These are phyloP conservation scores for Aphrophora alni DNA, from an alignment of 2,888 invertebrate species.

Conservation along the genomic window DNA sequence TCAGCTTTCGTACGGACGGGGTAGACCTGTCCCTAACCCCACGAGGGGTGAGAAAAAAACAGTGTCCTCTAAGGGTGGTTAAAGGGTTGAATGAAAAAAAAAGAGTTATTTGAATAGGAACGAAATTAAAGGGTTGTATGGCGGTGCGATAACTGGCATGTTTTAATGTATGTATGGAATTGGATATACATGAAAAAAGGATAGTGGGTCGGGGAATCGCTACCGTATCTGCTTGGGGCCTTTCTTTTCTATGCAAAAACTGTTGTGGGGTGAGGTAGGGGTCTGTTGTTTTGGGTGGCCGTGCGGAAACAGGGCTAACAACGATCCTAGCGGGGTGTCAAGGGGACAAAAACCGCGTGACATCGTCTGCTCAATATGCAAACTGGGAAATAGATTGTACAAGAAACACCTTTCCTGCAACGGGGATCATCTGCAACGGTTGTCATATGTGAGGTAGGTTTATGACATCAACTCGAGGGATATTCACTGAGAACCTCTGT, in stretches of 20 bases:
- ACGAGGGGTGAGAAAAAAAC: conserved; percentile 42
- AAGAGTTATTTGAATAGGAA: conserved; percentile 49
- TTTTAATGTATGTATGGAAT: conserved; percentile 50
- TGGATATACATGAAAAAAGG: conserved; percentile 49
- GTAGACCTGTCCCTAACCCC: conserved; percentile 34
- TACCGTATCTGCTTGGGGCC: conserved; percentile 31
- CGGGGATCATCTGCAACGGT: too few relatives aligned
- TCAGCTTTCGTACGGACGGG: conserved; percentile 7
- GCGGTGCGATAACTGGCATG: conserved; percentile 45
- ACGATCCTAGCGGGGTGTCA: conserved; percentile 31
- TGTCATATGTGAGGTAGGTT: too few relatives aligned
- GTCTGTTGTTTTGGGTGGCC: conserved; percentile 27
- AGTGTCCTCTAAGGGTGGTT: conserved; percentile 40
- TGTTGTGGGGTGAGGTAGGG: conserved; percentile 25
- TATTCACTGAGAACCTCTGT: too few relatives aligned
- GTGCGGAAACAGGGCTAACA: conserved; percentile 31
- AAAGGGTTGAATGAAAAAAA: conserved; percentile 40
- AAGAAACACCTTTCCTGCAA: too few relatives aligned
- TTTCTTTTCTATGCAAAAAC: conserved; percentile 25
- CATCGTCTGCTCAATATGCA: background rate
- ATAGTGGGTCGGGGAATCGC: conserved; percentile 21
- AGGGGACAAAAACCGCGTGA: conserved; percentile 2
- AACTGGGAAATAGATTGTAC: background rate
- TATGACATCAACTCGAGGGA: too few relatives aligned
- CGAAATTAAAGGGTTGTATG: conserved; percentile 50